These are phyloP conservation scores for Drosophila bipectinata DNA, from an alignment of 1,140 invertebrate species.

Conservation along the genomic window DNA sequence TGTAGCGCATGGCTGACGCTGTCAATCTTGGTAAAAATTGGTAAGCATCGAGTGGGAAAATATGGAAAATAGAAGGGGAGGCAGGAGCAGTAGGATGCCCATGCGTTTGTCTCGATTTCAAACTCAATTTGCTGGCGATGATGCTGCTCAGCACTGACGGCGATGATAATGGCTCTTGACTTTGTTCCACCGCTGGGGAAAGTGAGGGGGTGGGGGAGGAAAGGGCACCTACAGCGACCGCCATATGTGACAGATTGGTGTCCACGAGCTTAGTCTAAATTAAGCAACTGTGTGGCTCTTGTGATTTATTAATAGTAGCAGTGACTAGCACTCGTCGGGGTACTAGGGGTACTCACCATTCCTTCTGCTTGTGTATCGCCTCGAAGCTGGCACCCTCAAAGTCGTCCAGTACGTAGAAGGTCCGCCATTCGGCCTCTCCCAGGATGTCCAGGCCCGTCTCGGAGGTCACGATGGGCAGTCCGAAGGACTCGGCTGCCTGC, in stretches of 20 bases:
- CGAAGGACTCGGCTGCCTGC: conserved; percentile 87
- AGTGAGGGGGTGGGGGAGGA: too few relatives aligned
- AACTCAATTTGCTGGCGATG: conserved; percentile 60
- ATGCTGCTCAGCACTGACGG: conserved; percentile 10
- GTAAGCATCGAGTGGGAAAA: conserved; percentile 1
- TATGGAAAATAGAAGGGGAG: not conserved
- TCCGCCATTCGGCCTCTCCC: conserved; percentile 86
- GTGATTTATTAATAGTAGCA: conserved; percentile 21
- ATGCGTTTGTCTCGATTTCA: conserved; percentile 77
- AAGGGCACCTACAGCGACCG: not conserved
- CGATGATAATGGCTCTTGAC: conserved; percentile 41
- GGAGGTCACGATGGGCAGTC: conserved; percentile 87
- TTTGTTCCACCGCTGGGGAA: not conserved
- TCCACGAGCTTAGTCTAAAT: conserved; percentile 45
- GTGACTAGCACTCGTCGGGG: conserved; percentile 17
- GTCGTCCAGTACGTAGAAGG: conserved; percentile 89
- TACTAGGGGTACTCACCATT: conserved; percentile 84
- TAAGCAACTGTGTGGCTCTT: conserved; percentile 35
- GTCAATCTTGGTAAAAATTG: conserved; percentile 53
- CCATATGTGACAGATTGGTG: conserved; percentile 54
- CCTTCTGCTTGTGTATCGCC: conserved; percentile 87
- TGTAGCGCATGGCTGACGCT: conserved; percentile 41
- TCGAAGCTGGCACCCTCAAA: conserved; percentile 89
- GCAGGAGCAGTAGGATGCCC: conserved; percentile 5
- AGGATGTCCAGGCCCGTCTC: conserved; percentile 86